Conservation (phyloP, 2,797 vertebrate genomes). For the Varecia variegata region DNA sequence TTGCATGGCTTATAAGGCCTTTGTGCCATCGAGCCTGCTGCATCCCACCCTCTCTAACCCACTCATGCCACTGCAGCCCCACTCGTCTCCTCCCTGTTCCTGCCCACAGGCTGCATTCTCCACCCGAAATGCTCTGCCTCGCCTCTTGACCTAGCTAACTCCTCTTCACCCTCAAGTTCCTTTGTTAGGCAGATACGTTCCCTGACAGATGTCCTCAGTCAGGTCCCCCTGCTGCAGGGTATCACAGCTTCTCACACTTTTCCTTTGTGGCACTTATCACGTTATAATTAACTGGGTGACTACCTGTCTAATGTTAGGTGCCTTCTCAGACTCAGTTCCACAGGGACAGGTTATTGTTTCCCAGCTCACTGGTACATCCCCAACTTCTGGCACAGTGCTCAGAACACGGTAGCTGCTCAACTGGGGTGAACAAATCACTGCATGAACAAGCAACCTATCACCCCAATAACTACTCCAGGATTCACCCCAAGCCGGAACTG, state of each 20-base stretch:
- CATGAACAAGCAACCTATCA: not conserved
- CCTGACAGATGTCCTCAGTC: not conserved
- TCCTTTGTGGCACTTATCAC: not conserved
- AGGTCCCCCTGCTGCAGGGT: not conserved
- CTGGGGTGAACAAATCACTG: not conserved
- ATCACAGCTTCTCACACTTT: not conserved
- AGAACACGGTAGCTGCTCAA: not conserved
- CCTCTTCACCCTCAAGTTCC: not conserved
- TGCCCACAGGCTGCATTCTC: not conserved
- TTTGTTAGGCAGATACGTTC: not conserved
- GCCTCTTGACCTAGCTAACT: not conserved
- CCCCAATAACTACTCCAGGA: not conserved
- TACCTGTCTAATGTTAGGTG: not conserved
- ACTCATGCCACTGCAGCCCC: not conserved
- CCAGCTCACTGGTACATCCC: not conserved
- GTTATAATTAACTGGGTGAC: not conserved
- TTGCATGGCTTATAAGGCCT: not conserved
- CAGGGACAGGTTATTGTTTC: not conserved
- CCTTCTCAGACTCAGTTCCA: not conserved
- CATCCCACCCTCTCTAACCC: not conserved
- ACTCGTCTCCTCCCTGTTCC: not conserved
- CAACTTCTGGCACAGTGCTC: not conserved
- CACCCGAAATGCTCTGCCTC: not conserved
- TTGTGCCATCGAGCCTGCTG: not conserved
- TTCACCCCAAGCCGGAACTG: not conserved